Conservation (phyloP, 1,140 invertebrate genomes). For the Zaprionus gabonicus region DNA sequence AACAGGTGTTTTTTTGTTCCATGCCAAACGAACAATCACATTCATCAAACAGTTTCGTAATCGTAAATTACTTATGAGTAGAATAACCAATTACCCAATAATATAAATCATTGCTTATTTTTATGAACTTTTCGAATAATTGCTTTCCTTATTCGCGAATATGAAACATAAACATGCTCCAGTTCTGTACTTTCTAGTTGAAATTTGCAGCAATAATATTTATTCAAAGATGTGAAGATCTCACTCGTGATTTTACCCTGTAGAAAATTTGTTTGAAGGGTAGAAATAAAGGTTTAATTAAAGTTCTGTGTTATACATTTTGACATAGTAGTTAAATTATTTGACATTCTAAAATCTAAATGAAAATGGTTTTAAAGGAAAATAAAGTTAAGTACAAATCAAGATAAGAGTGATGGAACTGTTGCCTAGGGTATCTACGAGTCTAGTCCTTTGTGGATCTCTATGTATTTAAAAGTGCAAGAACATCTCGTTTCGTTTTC, state of each 20-base stretch:
- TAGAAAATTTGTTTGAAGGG: background rate
- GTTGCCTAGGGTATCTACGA: background rate
- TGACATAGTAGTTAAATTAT: no score
- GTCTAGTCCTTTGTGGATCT: background rate
- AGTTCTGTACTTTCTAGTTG: background rate
- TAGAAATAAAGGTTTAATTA: background rate
- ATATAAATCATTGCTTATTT: background rate
- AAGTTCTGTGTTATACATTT: no score
- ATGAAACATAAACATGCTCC: background rate
- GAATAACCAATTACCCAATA: no score
- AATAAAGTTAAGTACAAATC: background rate
- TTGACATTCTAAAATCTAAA: no score
- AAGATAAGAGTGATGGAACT: background rate
- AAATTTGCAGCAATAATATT: background rate
- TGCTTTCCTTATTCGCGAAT: background rate
- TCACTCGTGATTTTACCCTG: background rate
- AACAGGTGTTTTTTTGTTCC: background rate
- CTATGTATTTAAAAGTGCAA: slow-evolving; percentile 11
- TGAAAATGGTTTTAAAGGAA: background rate
- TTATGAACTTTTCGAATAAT: background rate
- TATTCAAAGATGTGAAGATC: background rate
- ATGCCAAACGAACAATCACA: background rate
- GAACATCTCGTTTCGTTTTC: slow-evolving; percentile 55
- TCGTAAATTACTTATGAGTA: background rate
- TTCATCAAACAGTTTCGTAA: background rate